These are phyloP conservation scores for Philopedon plagiatum DNA, from an alignment of 2,888 invertebrate genomes.

Conservation along the genomic window DNA sequence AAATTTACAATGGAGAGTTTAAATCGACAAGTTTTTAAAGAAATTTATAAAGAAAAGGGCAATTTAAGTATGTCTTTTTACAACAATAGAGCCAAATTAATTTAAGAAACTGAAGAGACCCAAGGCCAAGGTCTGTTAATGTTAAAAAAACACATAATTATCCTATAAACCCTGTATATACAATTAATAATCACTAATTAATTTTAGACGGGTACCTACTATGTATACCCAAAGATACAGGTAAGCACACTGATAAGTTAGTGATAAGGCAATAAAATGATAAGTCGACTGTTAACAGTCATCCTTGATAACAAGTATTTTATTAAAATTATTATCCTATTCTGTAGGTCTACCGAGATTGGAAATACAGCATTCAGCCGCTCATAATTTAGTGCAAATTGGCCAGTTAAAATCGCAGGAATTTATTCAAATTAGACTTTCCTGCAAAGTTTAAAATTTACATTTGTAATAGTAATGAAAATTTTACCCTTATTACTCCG, in stretches of 20 bases:
- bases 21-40: too few species aligned
- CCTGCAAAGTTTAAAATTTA: conserved; percentile 17
- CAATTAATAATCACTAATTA: conserved; percentile 3
- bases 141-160: not conserved
- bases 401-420: not conserved
- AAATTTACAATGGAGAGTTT: too few species aligned
- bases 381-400: not conserved
- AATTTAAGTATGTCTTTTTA: too few species aligned
- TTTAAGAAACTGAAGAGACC: not conserved
- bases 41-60: too few species aligned
- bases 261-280: conserved; percentile 23
- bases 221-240: conserved; percentile 21
- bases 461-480: not conserved
- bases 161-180: not conserved
- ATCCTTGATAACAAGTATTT: conserved; percentile 21
- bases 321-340: conserved; percentile 5
- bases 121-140: not conserved
- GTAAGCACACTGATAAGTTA: conserved; percentile 20
- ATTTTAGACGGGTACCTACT: conserved; percentile 3
- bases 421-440: not conserved
- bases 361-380: not conserved
- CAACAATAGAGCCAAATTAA: too few species aligned
- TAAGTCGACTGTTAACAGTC: conserved; percentile 21
- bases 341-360: not conserved
- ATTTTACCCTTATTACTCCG: not conserved